phyloP scores from a whole-genome alignment of 2,113 vertebrate genomes.

The Phaethornis superciliosus region DNA sequence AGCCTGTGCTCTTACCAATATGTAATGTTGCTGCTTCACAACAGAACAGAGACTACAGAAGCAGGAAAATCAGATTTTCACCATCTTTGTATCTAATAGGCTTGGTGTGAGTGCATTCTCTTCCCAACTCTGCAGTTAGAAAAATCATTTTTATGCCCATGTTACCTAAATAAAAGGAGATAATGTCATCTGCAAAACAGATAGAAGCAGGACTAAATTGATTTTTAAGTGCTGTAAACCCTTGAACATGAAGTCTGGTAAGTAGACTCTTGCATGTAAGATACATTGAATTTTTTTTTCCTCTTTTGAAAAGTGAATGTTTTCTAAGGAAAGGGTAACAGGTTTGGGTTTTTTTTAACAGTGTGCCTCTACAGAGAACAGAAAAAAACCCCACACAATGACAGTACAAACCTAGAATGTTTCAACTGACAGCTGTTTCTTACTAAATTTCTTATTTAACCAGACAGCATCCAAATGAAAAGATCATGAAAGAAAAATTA shows the following conservation, averaged over 20 bases:
- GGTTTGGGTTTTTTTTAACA: neutral
- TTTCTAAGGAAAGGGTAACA: conserved; percentile 1
- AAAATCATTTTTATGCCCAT: neutral
- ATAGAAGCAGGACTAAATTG: neutral
- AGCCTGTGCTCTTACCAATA: neutral
- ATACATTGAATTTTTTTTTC: neutral
- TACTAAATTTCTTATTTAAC: neutral
- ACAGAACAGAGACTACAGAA: neutral
- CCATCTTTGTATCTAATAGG: neutral
- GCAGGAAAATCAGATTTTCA: neutral
- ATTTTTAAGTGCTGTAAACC: neutral
- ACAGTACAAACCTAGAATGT: neutral
- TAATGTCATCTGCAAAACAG: neutral
- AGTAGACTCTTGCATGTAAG: neutral
- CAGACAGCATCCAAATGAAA: neutral
- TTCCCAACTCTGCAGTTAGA: neutral
- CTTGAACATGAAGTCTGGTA: neutral
- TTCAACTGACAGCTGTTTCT: neutral
- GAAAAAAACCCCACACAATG: accelerated
- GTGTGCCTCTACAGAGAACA: neutral
- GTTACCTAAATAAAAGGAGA: neutral
- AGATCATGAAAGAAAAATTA: neutral
- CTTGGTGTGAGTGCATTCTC: neutral
- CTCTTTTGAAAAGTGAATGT: neutral
- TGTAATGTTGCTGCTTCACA: neutral